phyloP scores from a whole-genome alignment of 1,140 invertebrate genomes.

The Scaptomyza graminum region DNA sequence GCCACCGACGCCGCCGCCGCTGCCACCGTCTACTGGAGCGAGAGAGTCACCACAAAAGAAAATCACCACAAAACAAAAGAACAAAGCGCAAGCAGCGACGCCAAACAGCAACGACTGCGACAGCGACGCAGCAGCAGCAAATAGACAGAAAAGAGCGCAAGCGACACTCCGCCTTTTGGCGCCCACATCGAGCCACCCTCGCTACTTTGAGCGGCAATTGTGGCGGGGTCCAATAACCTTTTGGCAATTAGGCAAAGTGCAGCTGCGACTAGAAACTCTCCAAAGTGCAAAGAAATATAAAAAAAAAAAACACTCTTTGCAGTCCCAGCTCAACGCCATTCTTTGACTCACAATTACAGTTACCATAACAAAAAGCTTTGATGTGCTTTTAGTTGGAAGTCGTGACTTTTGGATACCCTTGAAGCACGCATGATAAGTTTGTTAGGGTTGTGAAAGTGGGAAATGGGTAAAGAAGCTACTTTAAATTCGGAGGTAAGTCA shows the following conservation, averaged over 20 bases:
- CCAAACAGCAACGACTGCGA: background rate
- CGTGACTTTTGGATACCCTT: constrained; percentile 14
- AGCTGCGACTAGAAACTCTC: constrained; percentile 37
- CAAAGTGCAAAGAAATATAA: background rate
- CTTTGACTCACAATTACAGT: constrained; percentile 14
- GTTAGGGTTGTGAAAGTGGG: too few species aligned
- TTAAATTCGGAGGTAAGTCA: too few species aligned
- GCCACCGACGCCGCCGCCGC: constrained; percentile 1
- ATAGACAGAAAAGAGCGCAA: constrained; percentile 11
- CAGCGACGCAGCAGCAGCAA: constrained; percentile 1
- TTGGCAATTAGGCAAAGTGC: constrained; percentile 53
- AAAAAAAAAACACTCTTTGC: constrained; percentile 8
- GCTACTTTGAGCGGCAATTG: constrained; percentile 32
- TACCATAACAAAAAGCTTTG: background rate
- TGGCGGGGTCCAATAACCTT: constrained; percentile 29
- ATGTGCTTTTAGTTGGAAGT: too few species aligned
- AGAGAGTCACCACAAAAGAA: constrained; percentile 55
- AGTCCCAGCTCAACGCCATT: constrained; percentile 3
- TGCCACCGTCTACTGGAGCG: constrained; percentile 42
- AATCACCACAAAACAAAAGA: constrained; percentile 74
- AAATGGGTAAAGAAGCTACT: too few species aligned
- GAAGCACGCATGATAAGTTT: background rate
- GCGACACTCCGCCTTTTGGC: constrained; percentile 30
- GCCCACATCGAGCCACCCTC: constrained; percentile 48
- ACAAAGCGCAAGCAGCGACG: constrained; percentile 54